A percentile compares a stretch with the other conserved stretches of the same genome.
Conservation (phyloP, 2,797 vertebrate genomes). For the Pseudochaenichthys georgianus region DNA sequence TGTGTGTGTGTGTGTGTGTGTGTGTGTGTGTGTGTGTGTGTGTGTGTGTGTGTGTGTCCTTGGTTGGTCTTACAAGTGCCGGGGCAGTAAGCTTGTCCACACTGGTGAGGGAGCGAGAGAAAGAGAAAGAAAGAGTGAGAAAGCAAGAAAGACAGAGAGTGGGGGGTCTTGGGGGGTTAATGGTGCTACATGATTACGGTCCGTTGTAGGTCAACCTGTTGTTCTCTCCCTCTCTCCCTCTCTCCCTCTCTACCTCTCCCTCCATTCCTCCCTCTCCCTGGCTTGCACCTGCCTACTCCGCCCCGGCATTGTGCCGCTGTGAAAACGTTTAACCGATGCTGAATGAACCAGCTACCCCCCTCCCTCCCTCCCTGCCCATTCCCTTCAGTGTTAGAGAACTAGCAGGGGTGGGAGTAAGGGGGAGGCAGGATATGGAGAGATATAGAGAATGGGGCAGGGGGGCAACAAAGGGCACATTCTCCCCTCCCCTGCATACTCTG, state of each 20-base stretch:
- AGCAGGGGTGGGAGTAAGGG: conserved; percentile 68
- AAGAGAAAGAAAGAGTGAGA: conserved; percentile 83
- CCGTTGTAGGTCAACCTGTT: conserved; percentile 97
- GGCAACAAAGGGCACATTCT: conserved; percentile 83
- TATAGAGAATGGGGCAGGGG: conserved; percentile 77
- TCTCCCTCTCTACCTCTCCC: conserved; percentile 67
- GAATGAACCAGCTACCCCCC: conserved; percentile 81
- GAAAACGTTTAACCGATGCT: conserved; percentile 98
- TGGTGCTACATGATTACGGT: conserved; percentile 96
- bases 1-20: too few relatives aligned
- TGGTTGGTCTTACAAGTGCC: conserved; percentile 72
- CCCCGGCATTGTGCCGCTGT: conserved; percentile 89
- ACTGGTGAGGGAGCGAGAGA: conserved; percentile 63
- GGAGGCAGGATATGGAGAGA: conserved; percentile 81
- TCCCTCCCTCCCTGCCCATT: conserved; percentile 52
- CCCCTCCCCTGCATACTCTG: conserved; percentile 81
- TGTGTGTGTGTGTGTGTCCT: conserved; percentile 46
- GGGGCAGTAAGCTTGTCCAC: conserved; percentile 66
- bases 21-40: conserved; percentile 6
- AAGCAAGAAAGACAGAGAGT: conserved; percentile 68
- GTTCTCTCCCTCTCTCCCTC: conserved; percentile 69
- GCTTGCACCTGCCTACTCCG: conserved; percentile 85
- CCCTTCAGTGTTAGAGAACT: conserved; percentile 78
- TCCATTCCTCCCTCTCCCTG: conserved; percentile 75
- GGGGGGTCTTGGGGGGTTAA: conserved; percentile 94